Percentiles rank a stretch among this genome's conserved stretches.
Conservation (phyloP, 1,140 invertebrate genomes). For the Drosophila burlai region DNA sequence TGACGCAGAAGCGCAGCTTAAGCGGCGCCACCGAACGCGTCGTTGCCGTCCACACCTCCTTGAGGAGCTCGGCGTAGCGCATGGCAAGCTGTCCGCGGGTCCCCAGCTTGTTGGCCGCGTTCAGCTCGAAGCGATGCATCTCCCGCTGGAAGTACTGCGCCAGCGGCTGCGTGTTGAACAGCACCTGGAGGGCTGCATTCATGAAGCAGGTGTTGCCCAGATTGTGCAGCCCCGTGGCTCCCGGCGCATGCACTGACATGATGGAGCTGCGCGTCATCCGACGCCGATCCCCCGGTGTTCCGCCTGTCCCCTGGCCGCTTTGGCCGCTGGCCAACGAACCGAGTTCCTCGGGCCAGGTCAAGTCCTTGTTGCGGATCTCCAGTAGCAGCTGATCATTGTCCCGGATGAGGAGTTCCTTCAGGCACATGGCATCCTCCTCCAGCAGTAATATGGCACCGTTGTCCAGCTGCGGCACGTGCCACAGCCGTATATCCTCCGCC, state of each 20-base stretch:
- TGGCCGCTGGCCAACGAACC: conserved; percentile 87
- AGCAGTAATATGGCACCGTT: conserved; percentile 87
- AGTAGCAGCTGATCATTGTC: conserved; percentile 92
- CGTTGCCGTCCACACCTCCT: conserved; percentile 93
- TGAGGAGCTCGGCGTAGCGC: conserved; percentile 93
- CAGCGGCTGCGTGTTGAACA: conserved; percentile 91
- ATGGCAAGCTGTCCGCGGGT: conserved; percentile 93
- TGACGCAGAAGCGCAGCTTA: conserved; percentile 93
- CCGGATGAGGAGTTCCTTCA: conserved; percentile 89
- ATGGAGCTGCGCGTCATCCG: conserved; percentile 85
- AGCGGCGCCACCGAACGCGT: conserved; percentile 93
- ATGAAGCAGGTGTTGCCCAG: conserved; percentile 97
- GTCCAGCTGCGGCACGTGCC: conserved; percentile 88
- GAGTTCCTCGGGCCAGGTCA: conserved; percentile 96
- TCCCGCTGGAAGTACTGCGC: conserved; percentile 93
- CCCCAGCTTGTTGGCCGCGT: conserved; percentile 92
- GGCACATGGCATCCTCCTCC: conserved; percentile 91
- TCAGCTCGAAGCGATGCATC: conserved; percentile 93
- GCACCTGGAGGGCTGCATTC: conserved; percentile 94
- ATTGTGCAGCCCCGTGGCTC: conserved; percentile 95
- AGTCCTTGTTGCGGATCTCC: conserved; percentile 93
- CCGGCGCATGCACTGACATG: conserved; percentile 86
- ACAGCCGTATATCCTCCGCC: conserved; percentile 91
- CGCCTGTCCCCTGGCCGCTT: conserved; percentile 46
- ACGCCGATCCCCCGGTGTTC: conserved; percentile 84